phyloP scores from a whole-genome alignment of 2,888 invertebrate species.

The Scaptomyza parva region DNA sequence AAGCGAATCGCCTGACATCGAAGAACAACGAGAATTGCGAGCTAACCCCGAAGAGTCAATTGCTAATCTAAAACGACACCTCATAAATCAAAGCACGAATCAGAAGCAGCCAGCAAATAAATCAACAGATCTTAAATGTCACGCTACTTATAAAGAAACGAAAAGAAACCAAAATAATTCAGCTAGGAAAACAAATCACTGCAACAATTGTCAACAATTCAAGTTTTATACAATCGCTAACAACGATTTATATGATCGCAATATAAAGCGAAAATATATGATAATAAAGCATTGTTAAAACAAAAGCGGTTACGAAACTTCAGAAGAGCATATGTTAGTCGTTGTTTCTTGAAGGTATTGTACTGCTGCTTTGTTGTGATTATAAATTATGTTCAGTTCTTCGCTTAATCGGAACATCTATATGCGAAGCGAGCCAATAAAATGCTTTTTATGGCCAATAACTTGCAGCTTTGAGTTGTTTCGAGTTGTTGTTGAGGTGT shows the following conservation, averaged over 20 bases:
- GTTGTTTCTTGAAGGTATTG: background rate
- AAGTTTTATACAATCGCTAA: conserved; percentile 51
- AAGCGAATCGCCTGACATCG: conserved; percentile 10
- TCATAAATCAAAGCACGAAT: conserved; percentile 65
- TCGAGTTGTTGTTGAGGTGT: conserved; percentile 19
- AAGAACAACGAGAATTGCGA: too few relatives aligned
- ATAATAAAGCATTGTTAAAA: too few relatives aligned
- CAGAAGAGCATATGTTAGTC: conserved; percentile 36
- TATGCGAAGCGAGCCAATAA: conserved; percentile 60
- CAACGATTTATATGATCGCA: conserved; percentile 60
- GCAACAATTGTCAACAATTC: conserved; percentile 65
- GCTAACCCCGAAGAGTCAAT: conserved; percentile 55
- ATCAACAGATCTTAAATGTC: conserved; percentile 73
- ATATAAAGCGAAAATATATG: conserved; percentile 23
- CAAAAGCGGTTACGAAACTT: too few relatives aligned
- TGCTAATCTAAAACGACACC: conserved; percentile 71
- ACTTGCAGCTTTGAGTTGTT: conserved; percentile 55
- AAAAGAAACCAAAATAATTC: too few relatives aligned
- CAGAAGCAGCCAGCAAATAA: conserved; percentile 54
- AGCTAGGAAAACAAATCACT: conserved; percentile 54
- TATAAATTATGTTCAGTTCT: conserved; percentile 61
- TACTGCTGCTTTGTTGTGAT: conserved; percentile 28
- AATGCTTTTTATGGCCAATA: conserved; percentile 60
- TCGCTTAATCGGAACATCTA: conserved; percentile 66
- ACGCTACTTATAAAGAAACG: conserved; percentile 52